phyloP scores from a whole-genome alignment of 2,797 vertebrate species.

The Lepilemur ruficaudatus region DNA sequence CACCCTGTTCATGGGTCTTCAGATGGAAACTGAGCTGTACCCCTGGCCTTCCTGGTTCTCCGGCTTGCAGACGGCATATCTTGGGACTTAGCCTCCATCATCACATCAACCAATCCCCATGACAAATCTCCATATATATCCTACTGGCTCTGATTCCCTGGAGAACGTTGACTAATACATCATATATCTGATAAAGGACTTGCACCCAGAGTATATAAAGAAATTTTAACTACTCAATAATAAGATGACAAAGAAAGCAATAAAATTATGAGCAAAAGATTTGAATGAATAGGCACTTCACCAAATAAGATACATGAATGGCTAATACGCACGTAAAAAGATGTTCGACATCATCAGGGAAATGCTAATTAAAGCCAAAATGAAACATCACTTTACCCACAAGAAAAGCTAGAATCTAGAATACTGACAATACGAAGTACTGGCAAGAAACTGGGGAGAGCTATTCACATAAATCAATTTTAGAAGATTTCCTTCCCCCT shows the following conservation, averaged over 20 bases:
- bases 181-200: background rate
- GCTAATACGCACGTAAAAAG: background rate
- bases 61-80: background rate
- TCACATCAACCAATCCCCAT: background rate
- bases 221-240: background rate
- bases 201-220: background rate
- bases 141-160: background rate
- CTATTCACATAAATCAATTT: no score
- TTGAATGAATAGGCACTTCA: background rate
- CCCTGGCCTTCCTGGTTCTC: background rate
- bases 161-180: background rate
- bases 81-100: background rate
- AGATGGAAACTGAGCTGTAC: no score
- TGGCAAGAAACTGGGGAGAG: background rate
- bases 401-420: background rate
- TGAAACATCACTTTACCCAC: background rate
- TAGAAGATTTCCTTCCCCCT: no score
- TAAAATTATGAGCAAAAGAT: background rate
- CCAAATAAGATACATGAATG: background rate
- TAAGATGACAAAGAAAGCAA: background rate
- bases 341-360: background rate
- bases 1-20: background rate
- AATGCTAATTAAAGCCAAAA: background rate
- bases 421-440: background rate
- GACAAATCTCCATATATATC: accelerated